Evolutionary conservation across 2,797 vertebrate genomes (phyloP).

Genomic region (Champsocephalus gunnari): DNA sequence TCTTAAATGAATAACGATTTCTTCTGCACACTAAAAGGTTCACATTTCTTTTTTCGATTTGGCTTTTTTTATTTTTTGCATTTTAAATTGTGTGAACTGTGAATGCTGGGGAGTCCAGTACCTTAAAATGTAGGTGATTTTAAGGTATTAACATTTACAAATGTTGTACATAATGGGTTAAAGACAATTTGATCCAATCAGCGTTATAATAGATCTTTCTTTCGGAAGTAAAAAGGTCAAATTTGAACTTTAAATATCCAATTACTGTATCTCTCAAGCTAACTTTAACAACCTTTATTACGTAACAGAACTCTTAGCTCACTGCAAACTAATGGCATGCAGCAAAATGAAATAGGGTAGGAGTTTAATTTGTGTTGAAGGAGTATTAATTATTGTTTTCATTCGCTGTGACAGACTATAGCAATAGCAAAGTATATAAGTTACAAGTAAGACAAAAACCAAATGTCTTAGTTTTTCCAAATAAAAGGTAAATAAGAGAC

Average conservation of each 20-base stretch:
- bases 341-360: not conserved
- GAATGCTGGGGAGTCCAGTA: not conserved
- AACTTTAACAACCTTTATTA: slow-evolving; percentile 12
- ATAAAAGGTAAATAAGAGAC: slow-evolving; percentile 1
- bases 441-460: not conserved
- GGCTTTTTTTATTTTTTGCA: too few species aligned
- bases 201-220: not conserved
- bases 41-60: not conserved
- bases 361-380: not conserved
- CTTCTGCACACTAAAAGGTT: not conserved
- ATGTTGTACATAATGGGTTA: not conserved
- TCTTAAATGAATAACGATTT: not conserved
- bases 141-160: too few species aligned
- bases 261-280: not conserved
- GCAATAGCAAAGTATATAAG: not conserved
- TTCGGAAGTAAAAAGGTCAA: not conserved
- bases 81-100: not conserved
- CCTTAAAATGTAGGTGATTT: not conserved
- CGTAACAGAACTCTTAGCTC: not conserved
- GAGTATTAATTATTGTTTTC: not conserved
- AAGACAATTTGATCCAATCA: not conserved
- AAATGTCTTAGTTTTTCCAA: not conserved
- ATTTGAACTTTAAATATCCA: not conserved
- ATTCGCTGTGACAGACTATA: not conserved
- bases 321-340: not conserved